These are phyloP conservation scores for Hymenopus coronatus DNA, from an alignment of 2,888 invertebrate genomes.

Conservation along the genomic window DNA sequence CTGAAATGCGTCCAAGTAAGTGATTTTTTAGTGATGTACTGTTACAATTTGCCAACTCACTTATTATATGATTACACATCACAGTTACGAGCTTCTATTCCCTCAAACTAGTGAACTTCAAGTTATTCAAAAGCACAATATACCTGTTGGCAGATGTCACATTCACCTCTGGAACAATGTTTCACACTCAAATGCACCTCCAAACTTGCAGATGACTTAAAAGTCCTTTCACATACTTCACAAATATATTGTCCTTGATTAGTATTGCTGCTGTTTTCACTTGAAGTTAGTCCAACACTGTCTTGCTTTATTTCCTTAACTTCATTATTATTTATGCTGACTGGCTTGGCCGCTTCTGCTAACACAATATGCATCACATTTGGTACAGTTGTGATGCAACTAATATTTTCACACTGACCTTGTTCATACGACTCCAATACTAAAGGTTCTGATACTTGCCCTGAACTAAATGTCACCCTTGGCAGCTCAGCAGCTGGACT, in stretches of 20 bases:
- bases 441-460: not conserved
- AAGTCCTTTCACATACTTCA: slow-evolving; percentile 28
- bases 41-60: too few relatives aligned
- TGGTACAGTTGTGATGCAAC: not conserved
- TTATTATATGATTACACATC: too few relatives aligned
- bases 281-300: not conserved
- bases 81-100: too few relatives aligned
- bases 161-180: slow-evolving; percentile 26
- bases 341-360: slow-evolving; percentile 2
- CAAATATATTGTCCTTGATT: slow-evolving; percentile 18
- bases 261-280: not conserved
- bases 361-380: slow-evolving; percentile 26
- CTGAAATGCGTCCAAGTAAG: too few relatives aligned
- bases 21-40: too few relatives aligned
- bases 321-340: not conserved
- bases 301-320: not conserved
- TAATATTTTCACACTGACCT: not conserved
- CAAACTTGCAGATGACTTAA: slow-evolving; percentile 9
- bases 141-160: slow-evolving; percentile 28
- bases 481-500: not conserved
- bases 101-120: too few relatives aligned
- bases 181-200: slow-evolving; percentile 22
- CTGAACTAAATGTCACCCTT: not conserved
- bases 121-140: too few relatives aligned
- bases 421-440: slow-evolving; percentile 15